These are phyloP conservation scores for Uria aalge DNA, from an alignment of 2,113 vertebrate genomes.

Conservation along the genomic window DNA sequence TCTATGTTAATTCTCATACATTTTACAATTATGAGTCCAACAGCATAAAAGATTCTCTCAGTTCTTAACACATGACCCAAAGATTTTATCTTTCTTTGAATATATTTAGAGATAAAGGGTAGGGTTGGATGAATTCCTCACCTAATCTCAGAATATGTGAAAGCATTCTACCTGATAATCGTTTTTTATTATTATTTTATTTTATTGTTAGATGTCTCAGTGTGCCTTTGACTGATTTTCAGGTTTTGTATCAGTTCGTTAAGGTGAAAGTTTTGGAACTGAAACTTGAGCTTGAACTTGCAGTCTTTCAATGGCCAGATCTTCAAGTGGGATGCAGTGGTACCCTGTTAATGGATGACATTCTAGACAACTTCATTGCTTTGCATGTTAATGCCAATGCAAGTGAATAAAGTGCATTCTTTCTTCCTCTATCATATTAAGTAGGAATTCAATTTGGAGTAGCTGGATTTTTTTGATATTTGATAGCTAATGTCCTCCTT, in stretches of 20 bases:
- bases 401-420: background rate
- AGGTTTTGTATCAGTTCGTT: background rate
- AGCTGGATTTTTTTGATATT: background rate
- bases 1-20: background rate
- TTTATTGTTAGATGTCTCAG: background rate
- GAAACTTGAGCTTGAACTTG: background rate
- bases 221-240: background rate
- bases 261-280: background rate
- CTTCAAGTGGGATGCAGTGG: background rate
- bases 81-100: background rate
- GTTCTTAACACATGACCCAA: background rate
- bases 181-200: background rate
- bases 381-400: background rate
- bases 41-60: background rate
- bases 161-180: background rate
- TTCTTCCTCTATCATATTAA: background rate
- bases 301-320: background rate
- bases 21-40: background rate
- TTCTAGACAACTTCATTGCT: background rate
- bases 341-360: background rate
- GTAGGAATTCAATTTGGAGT: background rate
- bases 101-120: background rate
- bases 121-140: background rate
- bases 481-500: background rate
- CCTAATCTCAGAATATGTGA: background rate